Evolutionary conservation across 1,140 invertebrate species (phyloP), one percentile per base, ranked within the genome.

Genomic region (Euura lappo): DNA sequence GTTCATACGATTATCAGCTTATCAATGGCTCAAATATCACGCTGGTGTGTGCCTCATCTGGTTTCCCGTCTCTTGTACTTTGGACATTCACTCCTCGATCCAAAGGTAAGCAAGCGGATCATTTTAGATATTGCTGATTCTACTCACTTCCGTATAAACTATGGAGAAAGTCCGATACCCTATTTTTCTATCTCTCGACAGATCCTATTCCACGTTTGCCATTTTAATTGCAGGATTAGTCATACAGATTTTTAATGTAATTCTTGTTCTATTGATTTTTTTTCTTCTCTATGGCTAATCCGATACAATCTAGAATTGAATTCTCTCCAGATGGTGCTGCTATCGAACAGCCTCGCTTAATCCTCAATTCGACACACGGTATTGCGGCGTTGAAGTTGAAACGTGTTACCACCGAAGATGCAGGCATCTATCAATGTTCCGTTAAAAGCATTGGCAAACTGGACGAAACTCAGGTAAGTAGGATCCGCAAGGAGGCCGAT

Each of bases 391-490:
- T 92, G 44, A 76, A 83, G 69, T 85, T 92, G 71, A 78, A 81
- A 72, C 85, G 86, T 68, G 82, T 90, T 47, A 84, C 78, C 44
- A 73, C 79, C 65, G 81, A 78, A 5, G 86, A 92, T 76, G 83
- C 87, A 64, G 92, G 91, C n/a, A 77, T 86, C 70, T 93, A 93
- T 81, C 85, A 87, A 45, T 93, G 92, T 80, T 86, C 89, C 65
- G 85, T 88, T 11, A 83, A 82, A 71, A 85, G 81, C 75, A 72
- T 72, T 60, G 81, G 77, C 74, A 80, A 80, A 75, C 80, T 71
- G 80, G 86, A 76, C 83, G 90, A 82, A 84, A 86, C 75, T 82
- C 88, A 79, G 89, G 91, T 87, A 71, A 51, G 6, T n/a, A 60
- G 8, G 51, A 11, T 60, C 13, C 3, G 51, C 51, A 8, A 60